Conservation (phyloP, 1,140 invertebrate genomes). For the Aleiodes sp. region DNA sequence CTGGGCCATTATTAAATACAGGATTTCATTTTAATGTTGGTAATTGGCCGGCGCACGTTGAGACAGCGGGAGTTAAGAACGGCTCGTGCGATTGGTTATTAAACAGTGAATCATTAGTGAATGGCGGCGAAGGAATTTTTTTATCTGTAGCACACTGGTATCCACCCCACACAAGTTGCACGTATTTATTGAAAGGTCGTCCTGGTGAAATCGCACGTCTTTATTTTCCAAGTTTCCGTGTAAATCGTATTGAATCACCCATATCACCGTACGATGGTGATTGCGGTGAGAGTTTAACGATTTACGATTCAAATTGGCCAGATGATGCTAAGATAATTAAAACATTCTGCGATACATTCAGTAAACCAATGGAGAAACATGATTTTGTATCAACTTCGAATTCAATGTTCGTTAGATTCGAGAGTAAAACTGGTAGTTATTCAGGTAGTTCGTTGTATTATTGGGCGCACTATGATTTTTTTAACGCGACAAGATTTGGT, state of each 20-base stretch:
- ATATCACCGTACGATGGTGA: conserved; percentile 86
- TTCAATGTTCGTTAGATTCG: conserved; percentile 85
- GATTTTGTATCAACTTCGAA: conserved; percentile 89
- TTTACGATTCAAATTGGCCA: conserved; percentile 86
- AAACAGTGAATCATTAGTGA: conserved; percentile 80
- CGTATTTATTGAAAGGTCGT: conserved; percentile 85
- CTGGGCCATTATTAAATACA: conserved; percentile 87
- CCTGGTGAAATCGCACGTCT: conserved; percentile 85
- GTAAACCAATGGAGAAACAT: conserved; percentile 89
- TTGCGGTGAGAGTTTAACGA: conserved; percentile 86
- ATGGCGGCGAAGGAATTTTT: conserved; percentile 86
- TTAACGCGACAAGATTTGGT: conserved; percentile 87
- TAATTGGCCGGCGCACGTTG: conserved; percentile 90
- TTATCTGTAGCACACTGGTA: conserved; percentile 93
- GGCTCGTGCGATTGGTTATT: conserved; percentile 88
- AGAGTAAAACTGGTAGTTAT: conserved; percentile 91
- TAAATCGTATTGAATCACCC: conserved; percentile 88
- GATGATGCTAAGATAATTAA: conserved; percentile 89
- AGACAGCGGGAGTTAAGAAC: conserved; percentile 83
- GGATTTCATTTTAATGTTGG: conserved; percentile 94
- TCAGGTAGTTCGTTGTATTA: conserved; percentile 88
- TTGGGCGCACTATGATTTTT: conserved; percentile 93
- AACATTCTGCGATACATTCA: conserved; percentile 92
- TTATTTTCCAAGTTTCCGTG: conserved; percentile 90
- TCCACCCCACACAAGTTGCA: conserved; percentile 89